These are phyloP conservation scores for Limnothrissa miodon DNA, from an alignment of 2,113 vertebrate genomes.

Conservation along the genomic window DNA sequence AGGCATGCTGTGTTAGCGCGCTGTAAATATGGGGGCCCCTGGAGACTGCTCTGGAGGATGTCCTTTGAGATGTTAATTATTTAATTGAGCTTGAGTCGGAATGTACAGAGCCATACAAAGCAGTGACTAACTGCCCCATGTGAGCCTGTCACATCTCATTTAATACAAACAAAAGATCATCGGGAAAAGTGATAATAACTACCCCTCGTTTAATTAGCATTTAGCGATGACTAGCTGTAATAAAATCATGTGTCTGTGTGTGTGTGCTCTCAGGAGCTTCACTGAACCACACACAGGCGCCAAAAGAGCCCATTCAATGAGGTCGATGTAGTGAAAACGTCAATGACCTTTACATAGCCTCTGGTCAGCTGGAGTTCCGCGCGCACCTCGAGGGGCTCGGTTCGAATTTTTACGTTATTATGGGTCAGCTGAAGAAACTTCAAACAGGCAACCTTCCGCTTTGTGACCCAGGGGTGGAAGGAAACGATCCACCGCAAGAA, in stretches of 20 bases:
- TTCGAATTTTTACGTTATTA: background rate
- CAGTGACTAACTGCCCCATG: conserved; percentile 20
- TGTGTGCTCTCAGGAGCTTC: conserved; percentile 23
- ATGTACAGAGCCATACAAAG: conserved; percentile 27
- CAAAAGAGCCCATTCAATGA: conserved; percentile 38
- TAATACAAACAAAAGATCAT: conserved; percentile 25
- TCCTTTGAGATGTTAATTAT: conserved; percentile 27
- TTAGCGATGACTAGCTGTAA: conserved; percentile 32
- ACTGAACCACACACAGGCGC: conserved; percentile 43
- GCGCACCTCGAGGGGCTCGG: conserved; percentile 11
- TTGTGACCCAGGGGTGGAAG: background rate
- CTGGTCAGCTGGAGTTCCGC: conserved; percentile 20
- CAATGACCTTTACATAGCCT: conserved; percentile 41
- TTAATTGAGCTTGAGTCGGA: conserved; percentile 29
- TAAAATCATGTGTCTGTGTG: conserved; percentile 32
- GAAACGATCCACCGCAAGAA: background rate
- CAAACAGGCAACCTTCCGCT: background rate
- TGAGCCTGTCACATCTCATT: conserved; percentile 34
- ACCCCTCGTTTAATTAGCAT: conserved; percentile 34
- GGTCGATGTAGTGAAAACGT: conserved; percentile 32
- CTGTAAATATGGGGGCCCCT: conserved; percentile 12
- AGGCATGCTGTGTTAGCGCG: background rate
- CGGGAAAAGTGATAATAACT: conserved; percentile 28
- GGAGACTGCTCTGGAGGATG: conserved; percentile 6
- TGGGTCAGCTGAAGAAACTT: conserved; percentile 1